Base-by-base conservation (phyloP, 2,888 invertebrate species). In the Zaprionus bogoriensis region DNA sequence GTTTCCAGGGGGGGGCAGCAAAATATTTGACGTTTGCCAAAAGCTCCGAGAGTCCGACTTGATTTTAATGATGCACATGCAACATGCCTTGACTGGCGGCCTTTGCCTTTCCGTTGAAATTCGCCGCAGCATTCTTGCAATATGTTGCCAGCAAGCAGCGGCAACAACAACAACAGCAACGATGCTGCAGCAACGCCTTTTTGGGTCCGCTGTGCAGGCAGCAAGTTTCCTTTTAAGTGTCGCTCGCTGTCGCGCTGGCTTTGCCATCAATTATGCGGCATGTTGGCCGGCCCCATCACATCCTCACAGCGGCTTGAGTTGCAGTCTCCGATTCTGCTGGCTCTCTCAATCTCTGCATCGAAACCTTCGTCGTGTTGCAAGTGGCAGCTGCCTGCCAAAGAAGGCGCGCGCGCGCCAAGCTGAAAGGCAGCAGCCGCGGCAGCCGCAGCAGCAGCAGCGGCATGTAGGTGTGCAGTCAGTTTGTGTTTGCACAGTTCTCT, bases 121-220 rank as follows among this genome's bases (percentile, higher is more conserved):
- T 27, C 61, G 64, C 67, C 77, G 78, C 61, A 61, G 74, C 61
- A 77, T 77, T 77, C 81, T 64, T 77, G 71, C 71, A 70, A 78
- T 67, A 64, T 64, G 75, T 70, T 78, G 71, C 75, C 62, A 57
- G 20, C 47, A 53, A 27, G n/a, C 44, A 47, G 27, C 50, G 25
- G 17, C 48, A 36, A 45, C 28, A 39, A 44, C 50, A 55, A 19
- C 52, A 69, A 55, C 50, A 60, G 45, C 77, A 64, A 55, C 62
- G 75, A 82, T n/a, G n/a, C n/a, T n/a, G n/a, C n/a, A n/a, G n/a
- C 85, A 85, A 87, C 80, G 87, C 87, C 80, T 87, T 87, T 87
- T 87, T 85, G 60, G 86, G 80, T 42, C 45, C 55, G 65, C 57
- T 78, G 71, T 65, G 72, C 22, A 76, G 54, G 68, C 59, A 81